A percentile compares a stretch with the other conserved stretches of the same genome.
Conservation (phyloP, 1,140 invertebrate genomes). For the Drosophila rufa region DNA sequence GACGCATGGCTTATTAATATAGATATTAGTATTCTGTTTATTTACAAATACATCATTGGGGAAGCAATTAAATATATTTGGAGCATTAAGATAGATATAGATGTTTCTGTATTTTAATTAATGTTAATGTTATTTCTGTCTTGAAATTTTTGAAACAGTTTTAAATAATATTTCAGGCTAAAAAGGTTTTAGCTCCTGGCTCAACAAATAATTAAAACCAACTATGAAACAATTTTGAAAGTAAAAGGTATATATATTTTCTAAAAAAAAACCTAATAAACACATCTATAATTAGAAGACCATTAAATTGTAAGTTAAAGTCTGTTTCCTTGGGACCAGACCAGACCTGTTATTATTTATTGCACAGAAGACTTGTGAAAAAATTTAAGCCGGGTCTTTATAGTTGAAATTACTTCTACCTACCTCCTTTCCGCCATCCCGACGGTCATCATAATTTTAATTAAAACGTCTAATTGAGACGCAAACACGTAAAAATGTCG, state of each 20-base stretch:
- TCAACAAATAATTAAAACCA: no score
- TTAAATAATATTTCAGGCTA: neutral
- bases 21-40: neutral
- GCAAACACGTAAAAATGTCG: conserved; percentile 63
- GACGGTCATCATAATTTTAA: conserved; percentile 50
- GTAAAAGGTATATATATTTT: neutral
- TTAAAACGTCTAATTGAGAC: conserved; percentile 57
- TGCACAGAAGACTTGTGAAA: conserved; percentile 9
- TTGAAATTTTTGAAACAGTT: neutral
- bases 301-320: conserved; percentile 10
- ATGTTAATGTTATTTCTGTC: neutral
- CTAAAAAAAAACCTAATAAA: neutral
- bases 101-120: accelerated
- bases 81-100: neutral
- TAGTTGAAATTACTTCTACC: conserved; percentile 29
- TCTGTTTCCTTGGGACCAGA: conserved; percentile 4
- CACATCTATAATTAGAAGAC: conserved; percentile 1
- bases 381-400: conserved; percentile 15
- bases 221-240: neutral
- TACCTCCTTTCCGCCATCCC: conserved; percentile 1
- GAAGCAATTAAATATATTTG: neutral
- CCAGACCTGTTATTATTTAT: conserved; percentile 7
- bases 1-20: neutral
- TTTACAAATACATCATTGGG: no score
- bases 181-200: neutral